These are phyloP conservation scores for Dasyprocta punctata DNA, from an alignment of 2,113 vertebrate species.

Conservation along the genomic window DNA sequence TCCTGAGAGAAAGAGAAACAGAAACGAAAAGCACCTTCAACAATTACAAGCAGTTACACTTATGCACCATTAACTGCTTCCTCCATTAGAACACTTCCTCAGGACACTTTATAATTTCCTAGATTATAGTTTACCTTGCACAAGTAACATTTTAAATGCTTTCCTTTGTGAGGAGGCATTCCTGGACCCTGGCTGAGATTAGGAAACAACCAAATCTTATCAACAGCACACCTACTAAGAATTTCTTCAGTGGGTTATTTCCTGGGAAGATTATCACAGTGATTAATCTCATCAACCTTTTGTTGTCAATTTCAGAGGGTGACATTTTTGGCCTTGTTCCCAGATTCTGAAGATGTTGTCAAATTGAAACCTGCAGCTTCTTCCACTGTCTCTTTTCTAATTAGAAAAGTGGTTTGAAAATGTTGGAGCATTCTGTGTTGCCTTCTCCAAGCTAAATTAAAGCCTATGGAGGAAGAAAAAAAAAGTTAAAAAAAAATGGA, in stretches of 20 bases:
- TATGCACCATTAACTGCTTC: slow-evolving; percentile 5
- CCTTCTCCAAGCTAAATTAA: neutral
- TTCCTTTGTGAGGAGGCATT: neutral
- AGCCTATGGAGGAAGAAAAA: neutral
- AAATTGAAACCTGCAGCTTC: slow-evolving; percentile 27
- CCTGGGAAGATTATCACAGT: slow-evolving; percentile 62
- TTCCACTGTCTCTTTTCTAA: slow-evolving; percentile 9
- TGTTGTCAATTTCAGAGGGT: neutral
- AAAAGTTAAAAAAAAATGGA: neutral
- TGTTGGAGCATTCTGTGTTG: neutral
- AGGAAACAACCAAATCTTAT: neutral
- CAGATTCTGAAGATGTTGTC: slow-evolving; percentile 26
- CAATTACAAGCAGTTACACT: slow-evolving; percentile 27
- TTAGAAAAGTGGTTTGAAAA: slow-evolving; percentile 44
- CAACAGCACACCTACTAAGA: neutral
- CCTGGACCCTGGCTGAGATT: neutral
- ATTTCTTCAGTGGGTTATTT: slow-evolving; percentile 31
- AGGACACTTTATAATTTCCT: slow-evolving; percentile 34
- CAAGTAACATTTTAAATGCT: neutral
- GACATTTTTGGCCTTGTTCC: slow-evolving; percentile 52
- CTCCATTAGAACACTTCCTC: neutral
- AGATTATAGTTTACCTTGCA: slow-evolving; percentile 40
- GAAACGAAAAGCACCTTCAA: neutral
- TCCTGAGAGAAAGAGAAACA: neutral
- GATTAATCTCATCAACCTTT: slow-evolving; percentile 57